Base-by-base conservation (phyloP, 2,888 invertebrate species). In the Epistrophe grossulariae region DNA sequence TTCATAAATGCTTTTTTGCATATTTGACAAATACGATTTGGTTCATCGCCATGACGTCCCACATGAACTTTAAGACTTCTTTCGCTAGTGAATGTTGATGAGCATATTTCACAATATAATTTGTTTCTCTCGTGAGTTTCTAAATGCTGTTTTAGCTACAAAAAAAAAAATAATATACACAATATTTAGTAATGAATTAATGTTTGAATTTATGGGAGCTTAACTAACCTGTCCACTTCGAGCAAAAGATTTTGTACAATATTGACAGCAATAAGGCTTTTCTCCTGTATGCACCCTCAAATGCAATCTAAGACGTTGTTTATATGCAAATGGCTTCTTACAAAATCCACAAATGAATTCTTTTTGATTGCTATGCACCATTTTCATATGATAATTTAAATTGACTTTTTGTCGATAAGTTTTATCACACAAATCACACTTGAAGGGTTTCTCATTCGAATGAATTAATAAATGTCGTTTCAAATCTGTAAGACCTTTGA, bases 1-100 rank as follows among this genome's bases (percentile, higher is more conserved):
- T 96, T 94, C 55, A 96, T 94, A 91, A 97, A 97, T 38, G 95
- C 95, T 89, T 96, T 96, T 0, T 97, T 96, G 90, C 97, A 98
- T 71, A 96, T 95, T 88, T 96, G 95, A 91, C 97, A 97, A 45
- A 95, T 94, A 92, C 95, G 96, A 91, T 97, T 96, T 88, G 96
- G 95, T 17, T 96, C 95, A 89, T 96, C 95, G 40, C 95, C 94
- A 93, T 97, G 97, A 0, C 95, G 94, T 91, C 95, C 95, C 88
- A 95, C 93, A 91, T 96, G 96, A 28, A 94, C 90, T 78, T 94
- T 94, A 31, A 96, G 91, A 90, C 95, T 95, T 59, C 94, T 94
- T 40, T 95, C 94, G 89, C 95, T 95, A 4, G 96, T 95, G 92
- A 96, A 97, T 62, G 95, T 95, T 68, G 95, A 94, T 9, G 95